Base-by-base conservation (phyloP, 92 coral and sea anemone genomes). In the Epizoanthus scotinus region DNA sequence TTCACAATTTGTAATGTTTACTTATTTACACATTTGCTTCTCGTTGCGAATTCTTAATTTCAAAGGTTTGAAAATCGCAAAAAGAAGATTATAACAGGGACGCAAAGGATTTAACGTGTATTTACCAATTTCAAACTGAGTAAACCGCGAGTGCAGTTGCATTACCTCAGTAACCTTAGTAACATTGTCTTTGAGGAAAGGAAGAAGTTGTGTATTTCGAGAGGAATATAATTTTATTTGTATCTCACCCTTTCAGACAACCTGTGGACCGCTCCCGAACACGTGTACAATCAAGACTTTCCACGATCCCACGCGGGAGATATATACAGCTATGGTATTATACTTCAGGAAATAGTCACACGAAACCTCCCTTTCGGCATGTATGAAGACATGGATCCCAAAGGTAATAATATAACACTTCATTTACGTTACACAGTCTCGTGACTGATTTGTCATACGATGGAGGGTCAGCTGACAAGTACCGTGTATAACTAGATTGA, bases 261-360 rank as follows among this genome's bases (percentile, higher is more conserved):
- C 60, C 87, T 91, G 58, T 91, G 93, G 96, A 87, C 87, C 56
- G 96, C 96, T 49, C 96, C 96, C 57, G 93, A 91, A 78, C 96
- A 91, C 66, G 68, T 89, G 79, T 77, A 89, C 75, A 89, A 86
- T 38, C 83, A 81, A 19, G 74, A 82, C 14, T 47, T 79, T 57
- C 88, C 91, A 28, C 85, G 72, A 57, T 91, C 96, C 62, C 91
- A 82, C 20, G 38, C 87, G 21, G 93, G 96, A 14, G 96, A 91
- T 80, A 54, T 86, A 21, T 91, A 73, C 57, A 84, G 93, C 77
- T 91, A 91, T 56, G 93, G 91, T 25, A 91, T 91, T 61, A 67
- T 91, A 21, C 85, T 91, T 19, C 82, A 87, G 14, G 96, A 91
- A 57, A 90, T 91, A 65, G 87, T 89, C 62, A 86, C 93, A 50